A percentile compares a stretch with the other conserved stretches of the same genome.
Conservation (phyloP, 1,140 invertebrate species). For the Pristionchus pacificus region DNA sequence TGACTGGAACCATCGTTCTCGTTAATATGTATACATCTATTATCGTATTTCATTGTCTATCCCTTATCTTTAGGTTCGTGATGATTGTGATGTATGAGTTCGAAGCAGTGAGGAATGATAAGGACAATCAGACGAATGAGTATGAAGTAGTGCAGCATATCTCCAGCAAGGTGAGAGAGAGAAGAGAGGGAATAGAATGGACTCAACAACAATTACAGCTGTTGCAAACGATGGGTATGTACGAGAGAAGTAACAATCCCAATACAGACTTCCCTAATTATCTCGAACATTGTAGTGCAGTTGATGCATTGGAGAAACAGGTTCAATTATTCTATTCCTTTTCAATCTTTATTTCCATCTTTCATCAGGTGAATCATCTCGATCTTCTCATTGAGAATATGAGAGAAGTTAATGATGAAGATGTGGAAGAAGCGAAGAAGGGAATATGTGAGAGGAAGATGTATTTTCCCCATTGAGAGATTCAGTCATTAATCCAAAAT, state of each 20-base stretch:
- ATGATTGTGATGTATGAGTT: slow-evolving; percentile 65
- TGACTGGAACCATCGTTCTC: slow-evolving; percentile 63
- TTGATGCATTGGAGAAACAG: not conserved
- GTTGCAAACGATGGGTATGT: slow-evolving; percentile 11
- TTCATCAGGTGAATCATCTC: not conserved
- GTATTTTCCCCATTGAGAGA: not conserved
- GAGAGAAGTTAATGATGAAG: not conserved
- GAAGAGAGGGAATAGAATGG: not conserved
- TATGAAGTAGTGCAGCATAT: slow-evolving; percentile 37
- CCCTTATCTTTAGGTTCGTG: too few relatives aligned
- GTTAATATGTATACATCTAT: too few relatives aligned
- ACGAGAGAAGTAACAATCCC: slow-evolving; percentile 15
- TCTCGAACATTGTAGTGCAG: not conserved
- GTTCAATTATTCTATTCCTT: too few relatives aligned
- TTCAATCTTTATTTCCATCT: too few relatives aligned
- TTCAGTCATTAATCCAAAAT: too few relatives aligned
- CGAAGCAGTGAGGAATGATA: slow-evolving; percentile 40
- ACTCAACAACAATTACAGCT: slow-evolving; percentile 12
- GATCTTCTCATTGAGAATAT: not conserved
- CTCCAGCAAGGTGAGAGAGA: slow-evolving; percentile 27
- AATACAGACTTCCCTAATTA: slow-evolving; percentile 5
- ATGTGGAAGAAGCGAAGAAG: not conserved
- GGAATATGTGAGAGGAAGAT: not conserved
- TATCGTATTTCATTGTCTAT: too few relatives aligned
- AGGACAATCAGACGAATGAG: slow-evolving; percentile 35